Evolutionary conservation across 2,797 vertebrate genomes (phyloP).

Genomic region (Chaetodon trifasciatus): DNA sequence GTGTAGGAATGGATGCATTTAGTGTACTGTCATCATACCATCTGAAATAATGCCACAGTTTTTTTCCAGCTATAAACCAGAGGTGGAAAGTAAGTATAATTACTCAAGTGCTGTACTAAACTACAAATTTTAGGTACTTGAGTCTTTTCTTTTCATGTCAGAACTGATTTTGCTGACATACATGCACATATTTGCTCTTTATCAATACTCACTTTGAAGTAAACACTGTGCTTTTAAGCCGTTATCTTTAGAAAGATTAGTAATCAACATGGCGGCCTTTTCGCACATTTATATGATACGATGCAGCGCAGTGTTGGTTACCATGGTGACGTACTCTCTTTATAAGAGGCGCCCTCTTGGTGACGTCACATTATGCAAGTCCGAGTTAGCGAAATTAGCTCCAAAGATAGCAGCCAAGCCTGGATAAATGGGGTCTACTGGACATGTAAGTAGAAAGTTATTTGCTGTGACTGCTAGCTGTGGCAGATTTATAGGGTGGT

Average conservation of each 20-base stretch:
- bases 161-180: too few species aligned
- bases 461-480: not conserved
- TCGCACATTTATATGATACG: too few species aligned
- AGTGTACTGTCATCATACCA: not conserved
- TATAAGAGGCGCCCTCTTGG: not conserved
- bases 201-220: not conserved
- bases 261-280: too few species aligned
- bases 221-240: not conserved
- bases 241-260: too few species aligned
- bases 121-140: not conserved
- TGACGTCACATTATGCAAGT: too few species aligned
- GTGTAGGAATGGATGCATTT: not conserved
- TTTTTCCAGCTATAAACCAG: not conserved
- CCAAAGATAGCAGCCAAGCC: too few species aligned
- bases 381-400: too few species aligned
- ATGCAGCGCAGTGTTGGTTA: not conserved
- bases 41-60: too few species aligned
- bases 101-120: not conserved
- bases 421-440: not conserved
- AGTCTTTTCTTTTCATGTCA: not conserved
- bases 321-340: not conserved
- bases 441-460: not conserved
- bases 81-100: not conserved
- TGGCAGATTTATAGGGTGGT: not conserved
- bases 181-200: not conserved